phyloP scores from a whole-genome alignment of 2,888 invertebrate genomes.

The Macaria notata region DNA sequence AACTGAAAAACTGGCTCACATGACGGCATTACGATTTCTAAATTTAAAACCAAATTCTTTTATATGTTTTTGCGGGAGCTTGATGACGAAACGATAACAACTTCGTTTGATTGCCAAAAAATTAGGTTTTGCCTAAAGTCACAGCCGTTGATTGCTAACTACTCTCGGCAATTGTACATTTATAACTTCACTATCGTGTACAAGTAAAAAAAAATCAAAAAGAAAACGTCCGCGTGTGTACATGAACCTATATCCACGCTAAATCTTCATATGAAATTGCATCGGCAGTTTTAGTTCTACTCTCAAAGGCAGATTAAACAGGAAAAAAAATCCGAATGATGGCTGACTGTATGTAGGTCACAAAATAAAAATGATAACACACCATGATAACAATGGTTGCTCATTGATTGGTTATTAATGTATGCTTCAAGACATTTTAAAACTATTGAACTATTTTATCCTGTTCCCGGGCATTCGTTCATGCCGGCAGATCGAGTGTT shows the following conservation, averaged over 20 bases:
- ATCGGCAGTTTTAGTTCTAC: conserved; percentile 25
- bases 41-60: conserved; percentile 23
- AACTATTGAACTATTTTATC: not conserved
- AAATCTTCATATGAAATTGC: conserved; percentile 31
- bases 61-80: conserved; percentile 16
- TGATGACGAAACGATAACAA: conserved; percentile 25
- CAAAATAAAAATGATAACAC: conserved; percentile 30
- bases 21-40: conserved; percentile 20
- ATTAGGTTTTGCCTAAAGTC: conserved; percentile 3
- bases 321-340: conserved; percentile 26
- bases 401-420: conserved; percentile 2
- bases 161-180: conserved; percentile 3
- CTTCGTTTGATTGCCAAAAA: conserved; percentile 30
- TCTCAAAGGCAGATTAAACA: conserved; percentile 22
- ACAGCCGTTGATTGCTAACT: conserved; percentile 5
- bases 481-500: conserved; percentile 17
- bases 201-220: conserved; percentile 15
- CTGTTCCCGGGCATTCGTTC: conserved; percentile 4
- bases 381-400: conserved; percentile 7
- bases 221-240: conserved; percentile 31
- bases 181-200: conserved; percentile 6
- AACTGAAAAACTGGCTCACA: conserved; percentile 2
- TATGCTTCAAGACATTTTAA: conserved; percentile 4
- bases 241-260: conserved; percentile 24
- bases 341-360: conserved; percentile 27